A percentile compares a stretch with the other conserved stretches of the same genome.
phyloP scores from a whole-genome alignment of 2,113 vertebrate species.

The Monarcha castaneiventris region DNA sequence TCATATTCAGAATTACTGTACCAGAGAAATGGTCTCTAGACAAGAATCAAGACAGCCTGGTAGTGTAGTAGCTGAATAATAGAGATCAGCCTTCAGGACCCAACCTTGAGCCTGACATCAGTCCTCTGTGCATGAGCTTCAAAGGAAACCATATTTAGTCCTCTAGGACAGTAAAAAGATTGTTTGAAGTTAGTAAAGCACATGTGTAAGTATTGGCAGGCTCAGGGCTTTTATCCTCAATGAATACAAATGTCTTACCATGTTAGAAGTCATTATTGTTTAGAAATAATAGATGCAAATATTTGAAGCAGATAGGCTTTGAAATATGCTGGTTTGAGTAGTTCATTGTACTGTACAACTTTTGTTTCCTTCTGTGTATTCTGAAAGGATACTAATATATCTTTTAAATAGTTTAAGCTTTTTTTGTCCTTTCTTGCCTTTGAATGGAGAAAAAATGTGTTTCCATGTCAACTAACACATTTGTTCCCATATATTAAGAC shows the following conservation, averaged over 20 bases:
- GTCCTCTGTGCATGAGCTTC: slow-evolving; percentile 32
- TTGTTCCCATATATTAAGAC: slow-evolving; percentile 9
- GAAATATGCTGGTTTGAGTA: background rate
- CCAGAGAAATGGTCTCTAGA: background rate
- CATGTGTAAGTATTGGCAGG: slow-evolving; percentile 34
- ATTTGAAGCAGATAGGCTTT: slow-evolving; percentile 41
- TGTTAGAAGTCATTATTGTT: slow-evolving; percentile 44
- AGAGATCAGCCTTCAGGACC: slow-evolving; percentile 33
- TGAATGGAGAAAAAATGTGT: slow-evolving; percentile 1
- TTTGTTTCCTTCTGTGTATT: slow-evolving; percentile 25
- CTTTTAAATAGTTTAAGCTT: slow-evolving; percentile 14
- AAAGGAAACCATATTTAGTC: slow-evolving; percentile 52
- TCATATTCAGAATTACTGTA: slow-evolving; percentile 34
- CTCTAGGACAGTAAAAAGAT: slow-evolving; percentile 42
- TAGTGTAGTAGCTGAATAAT: slow-evolving; percentile 33
- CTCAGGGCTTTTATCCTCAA: slow-evolving; percentile 41
- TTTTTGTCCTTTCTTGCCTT: background rate
- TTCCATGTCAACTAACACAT: slow-evolving; percentile 22
- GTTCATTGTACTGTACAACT: background rate
- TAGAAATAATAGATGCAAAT: slow-evolving; percentile 45
- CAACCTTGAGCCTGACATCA: slow-evolving; percentile 33
- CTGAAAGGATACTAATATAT: background rate
- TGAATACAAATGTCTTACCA: slow-evolving; percentile 47
- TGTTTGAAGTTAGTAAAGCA: slow-evolving; percentile 53
- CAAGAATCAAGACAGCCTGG: slow-evolving; percentile 7